phyloP scores from a whole-genome alignment of 1,140 invertebrate genomes.

The Caerostris extrusa region DNA sequence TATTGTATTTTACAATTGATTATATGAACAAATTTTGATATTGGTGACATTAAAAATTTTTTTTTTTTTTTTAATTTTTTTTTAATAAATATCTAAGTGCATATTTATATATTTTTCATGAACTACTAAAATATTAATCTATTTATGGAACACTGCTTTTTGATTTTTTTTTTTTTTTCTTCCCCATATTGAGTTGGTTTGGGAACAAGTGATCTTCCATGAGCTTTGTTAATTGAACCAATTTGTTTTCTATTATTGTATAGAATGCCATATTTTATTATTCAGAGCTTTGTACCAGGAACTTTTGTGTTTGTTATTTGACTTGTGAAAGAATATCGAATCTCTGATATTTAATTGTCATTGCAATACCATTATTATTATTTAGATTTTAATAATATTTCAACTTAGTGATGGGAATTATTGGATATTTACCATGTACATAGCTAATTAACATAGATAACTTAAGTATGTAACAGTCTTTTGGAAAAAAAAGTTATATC shows the following conservation, averaged over 20 bases:
- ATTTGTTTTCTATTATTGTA: conserved; percentile 44
- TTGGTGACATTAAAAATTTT: too few species aligned
- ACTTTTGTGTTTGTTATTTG: conserved; percentile 11
- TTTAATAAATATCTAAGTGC: too few species aligned
- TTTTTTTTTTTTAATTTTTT: too few species aligned
- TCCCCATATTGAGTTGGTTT: not conserved
- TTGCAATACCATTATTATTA: conserved; percentile 29
- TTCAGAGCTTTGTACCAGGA: conserved; percentile 33
- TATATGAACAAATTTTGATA: too few species aligned
- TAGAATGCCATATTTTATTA: conserved; percentile 52
- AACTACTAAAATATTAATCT: too few species aligned
- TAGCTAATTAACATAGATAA: not conserved
- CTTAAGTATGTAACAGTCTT: not conserved
- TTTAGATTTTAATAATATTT: conserved; percentile 12
- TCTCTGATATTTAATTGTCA: not conserved
- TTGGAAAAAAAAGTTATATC: not conserved
- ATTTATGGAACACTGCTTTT: too few species aligned
- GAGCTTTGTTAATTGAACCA: conserved; percentile 7
- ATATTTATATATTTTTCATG: too few species aligned
- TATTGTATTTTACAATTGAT: too few species aligned
- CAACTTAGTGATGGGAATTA: not conserved
- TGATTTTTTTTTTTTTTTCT: not conserved
- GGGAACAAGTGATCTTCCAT: conserved; percentile 39
- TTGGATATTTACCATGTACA: not conserved
- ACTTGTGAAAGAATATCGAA: conserved; percentile 9